Base-by-base conservation (phyloP, 2,888 invertebrate genomes). In the Anthophora plumipes region DNA sequence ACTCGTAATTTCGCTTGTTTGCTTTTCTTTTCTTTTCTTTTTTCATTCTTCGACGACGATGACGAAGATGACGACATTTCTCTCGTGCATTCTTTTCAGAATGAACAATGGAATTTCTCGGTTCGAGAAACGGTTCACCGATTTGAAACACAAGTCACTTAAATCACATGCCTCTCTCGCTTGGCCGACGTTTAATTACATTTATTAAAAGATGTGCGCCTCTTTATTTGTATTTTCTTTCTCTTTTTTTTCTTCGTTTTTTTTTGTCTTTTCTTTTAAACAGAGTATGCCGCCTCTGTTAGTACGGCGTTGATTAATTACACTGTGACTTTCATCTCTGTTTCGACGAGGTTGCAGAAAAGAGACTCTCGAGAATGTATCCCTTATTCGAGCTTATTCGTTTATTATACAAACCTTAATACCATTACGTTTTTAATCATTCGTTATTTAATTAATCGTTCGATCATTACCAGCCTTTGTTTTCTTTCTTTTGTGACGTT, bases 241-340 rank as follows among this genome's bases (percentile, higher is more conserved):
- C 14, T 25, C 52, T 5, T 37, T 4, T 31, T 4, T 31, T 31
- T 4, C 31, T 31, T 31, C 4, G 4, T 31, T 31, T 31, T 4
- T 4, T 31, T 31, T 31, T 31, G n/a, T n/a, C n/a, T n/a, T n/a
- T n/a, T n/a, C n/a, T n/a, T n/a, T n/a, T n/a, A n/a, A n/a, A 17
- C 17, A 54, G 17, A 39, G 48, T 31, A 46, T 46, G 57, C 70
- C 76, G 78, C 76, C 68, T 37, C 25, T 72, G 78, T 78, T 54
- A 55, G 41, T 67, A 75, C 43, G 59, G 70, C 67, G 84, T 84
- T 80, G 81, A 85, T 85, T 86, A 85, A 88, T 84, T 89, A 90
- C 83, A 83, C 85, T 87, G 87, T 88, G 90, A 92, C 92, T 92
- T 92, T 92, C 92, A 92, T 91, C 88, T 89, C 89, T 91, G 92